Conservation (phyloP, 2,797 vertebrate genomes). For the Dryobates pubescens region DNA sequence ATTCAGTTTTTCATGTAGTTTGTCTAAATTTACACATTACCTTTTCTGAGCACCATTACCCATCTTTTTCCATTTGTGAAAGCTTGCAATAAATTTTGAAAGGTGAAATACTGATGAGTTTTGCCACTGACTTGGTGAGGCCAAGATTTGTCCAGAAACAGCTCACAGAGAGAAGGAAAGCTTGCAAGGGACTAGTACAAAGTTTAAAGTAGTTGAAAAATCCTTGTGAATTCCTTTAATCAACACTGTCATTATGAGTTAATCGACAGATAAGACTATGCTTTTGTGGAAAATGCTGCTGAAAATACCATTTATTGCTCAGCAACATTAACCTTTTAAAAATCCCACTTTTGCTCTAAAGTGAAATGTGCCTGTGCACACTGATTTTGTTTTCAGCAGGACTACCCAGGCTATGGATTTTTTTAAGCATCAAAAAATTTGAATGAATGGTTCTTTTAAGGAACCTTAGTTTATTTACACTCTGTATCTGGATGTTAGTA, state of each 20-base stretch:
- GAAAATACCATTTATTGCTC: slow-evolving; percentile 13
- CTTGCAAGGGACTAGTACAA: background rate
- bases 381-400: slow-evolving; percentile 6
- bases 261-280: background rate
- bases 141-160: background rate
- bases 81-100: background rate
- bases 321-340: slow-evolving; percentile 11
- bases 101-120: background rate
- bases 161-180: background rate
- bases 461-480: slow-evolving; percentile 3
- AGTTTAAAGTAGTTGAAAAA: slow-evolving; percentile 8
- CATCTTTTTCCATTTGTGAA: background rate
- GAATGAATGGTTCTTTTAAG: slow-evolving; percentile 39
- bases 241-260: background rate
- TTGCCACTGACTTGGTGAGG: background rate
- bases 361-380: background rate
- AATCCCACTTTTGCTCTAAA: background rate
- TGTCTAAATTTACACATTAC: background rate
- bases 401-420: background rate
- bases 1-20: background rate
- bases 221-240: background rate
- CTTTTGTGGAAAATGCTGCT: background rate
- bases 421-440: background rate
- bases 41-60: background rate
- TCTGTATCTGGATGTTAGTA: background rate